phyloP scores from a whole-genome alignment of 2,113 vertebrate genomes.

The Clarias batrachus region DNA sequence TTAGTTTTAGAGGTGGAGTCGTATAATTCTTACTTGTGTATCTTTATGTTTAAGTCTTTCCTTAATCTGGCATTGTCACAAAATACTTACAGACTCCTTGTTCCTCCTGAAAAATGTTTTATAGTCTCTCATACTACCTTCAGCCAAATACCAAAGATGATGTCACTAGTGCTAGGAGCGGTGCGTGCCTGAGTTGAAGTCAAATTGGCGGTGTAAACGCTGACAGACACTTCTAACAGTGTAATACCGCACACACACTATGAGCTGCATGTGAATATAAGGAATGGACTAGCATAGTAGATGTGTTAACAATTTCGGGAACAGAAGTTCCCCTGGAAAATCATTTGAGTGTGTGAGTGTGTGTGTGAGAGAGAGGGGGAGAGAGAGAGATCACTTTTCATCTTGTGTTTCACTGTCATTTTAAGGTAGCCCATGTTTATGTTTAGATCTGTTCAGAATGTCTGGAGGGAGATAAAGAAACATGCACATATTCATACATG shows the following conservation, averaged over 20 bases:
- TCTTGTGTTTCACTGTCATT: neutral
- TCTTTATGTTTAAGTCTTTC: neutral
- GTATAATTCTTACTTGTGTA: neutral
- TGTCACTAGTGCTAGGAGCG: neutral
- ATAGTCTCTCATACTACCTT: neutral
- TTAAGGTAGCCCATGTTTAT: neutral
- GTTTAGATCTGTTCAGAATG: neutral
- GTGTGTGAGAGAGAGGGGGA: too few species aligned
- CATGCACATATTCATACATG: neutral
- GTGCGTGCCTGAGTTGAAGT: neutral
- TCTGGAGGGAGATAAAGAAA: neutral
- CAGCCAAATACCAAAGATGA: neutral
- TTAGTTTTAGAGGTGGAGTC: neutral
- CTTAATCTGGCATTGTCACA: neutral
- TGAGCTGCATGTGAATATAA: neutral
- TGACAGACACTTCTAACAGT: neutral
- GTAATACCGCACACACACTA: neutral
- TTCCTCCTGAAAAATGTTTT: neutral
- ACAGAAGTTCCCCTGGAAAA: too few species aligned
- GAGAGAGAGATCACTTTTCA: neutral
- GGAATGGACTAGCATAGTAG: too few species aligned
- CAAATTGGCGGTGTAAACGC: neutral
- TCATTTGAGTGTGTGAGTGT: too few species aligned
- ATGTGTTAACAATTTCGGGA: too few species aligned
- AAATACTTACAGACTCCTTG: neutral